Evolutionary conservation across 2,888 invertebrate species (phyloP).

Genomic region (Eupithecia exiguata): DNA sequence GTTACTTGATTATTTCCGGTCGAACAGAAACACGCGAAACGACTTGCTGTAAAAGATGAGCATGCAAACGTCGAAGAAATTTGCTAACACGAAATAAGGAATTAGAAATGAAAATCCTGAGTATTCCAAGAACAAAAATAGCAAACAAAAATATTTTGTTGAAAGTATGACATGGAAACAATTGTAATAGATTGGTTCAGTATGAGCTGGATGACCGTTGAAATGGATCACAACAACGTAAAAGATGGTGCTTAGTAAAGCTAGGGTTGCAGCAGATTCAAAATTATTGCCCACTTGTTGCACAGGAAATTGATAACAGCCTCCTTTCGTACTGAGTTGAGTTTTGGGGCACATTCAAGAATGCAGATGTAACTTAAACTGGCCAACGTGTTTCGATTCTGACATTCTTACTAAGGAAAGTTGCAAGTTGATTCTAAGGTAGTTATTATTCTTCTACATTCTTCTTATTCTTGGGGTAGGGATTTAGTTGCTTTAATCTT

Average conservation of each 20-base stretch:
- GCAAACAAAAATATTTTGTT: slow-evolving; percentile 47
- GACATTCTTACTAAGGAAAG: not conserved
- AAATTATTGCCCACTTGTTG: slow-evolving; percentile 83
- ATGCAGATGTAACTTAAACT: slow-evolving; percentile 57
- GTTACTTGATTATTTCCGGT: slow-evolving; percentile 72
- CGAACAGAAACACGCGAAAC: slow-evolving; percentile 71
- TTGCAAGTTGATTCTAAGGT: not conserved
- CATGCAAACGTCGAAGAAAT: slow-evolving; percentile 77
- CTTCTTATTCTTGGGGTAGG: no score
- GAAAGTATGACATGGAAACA: slow-evolving; percentile 33
- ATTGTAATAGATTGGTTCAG: slow-evolving; percentile 14
- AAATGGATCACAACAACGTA: slow-evolving; percentile 47
- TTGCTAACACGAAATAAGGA: slow-evolving; percentile 62
- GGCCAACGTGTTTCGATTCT: not conserved
- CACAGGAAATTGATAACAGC: slow-evolving; percentile 80
- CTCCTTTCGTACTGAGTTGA: slow-evolving; percentile 64
- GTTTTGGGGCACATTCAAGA: slow-evolving; percentile 75
- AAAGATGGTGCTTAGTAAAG: slow-evolving; percentile 55
- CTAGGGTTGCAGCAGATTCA: slow-evolving; percentile 71
- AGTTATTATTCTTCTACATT: not conserved
- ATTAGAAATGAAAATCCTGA: slow-evolving; percentile 68
- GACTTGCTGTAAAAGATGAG: slow-evolving; percentile 70
- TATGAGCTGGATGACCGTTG: slow-evolving; percentile 49
- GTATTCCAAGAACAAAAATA: slow-evolving; percentile 62
- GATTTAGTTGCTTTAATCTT: not conserved